Evolutionary conservation across 2,888 invertebrate species (phyloP).

Genomic region (Diabrotica balteata): DNA sequence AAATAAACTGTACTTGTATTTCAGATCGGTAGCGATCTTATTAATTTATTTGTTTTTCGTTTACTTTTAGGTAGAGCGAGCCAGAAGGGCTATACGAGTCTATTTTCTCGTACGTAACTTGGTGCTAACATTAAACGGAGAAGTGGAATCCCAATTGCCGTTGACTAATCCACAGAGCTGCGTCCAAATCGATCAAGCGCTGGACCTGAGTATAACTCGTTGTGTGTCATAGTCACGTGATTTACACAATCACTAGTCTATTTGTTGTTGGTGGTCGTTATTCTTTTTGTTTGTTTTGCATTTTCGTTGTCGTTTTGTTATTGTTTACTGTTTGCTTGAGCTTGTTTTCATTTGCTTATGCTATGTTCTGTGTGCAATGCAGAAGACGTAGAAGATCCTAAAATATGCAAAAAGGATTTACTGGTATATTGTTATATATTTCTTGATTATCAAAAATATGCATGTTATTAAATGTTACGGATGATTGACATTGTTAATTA

Average conservation of each 20-base stretch:
- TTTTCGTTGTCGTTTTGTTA: slow-evolving; percentile 4
- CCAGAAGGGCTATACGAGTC: slow-evolving; percentile 87
- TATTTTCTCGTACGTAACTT: slow-evolving; percentile 88
- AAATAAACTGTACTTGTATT: no score
- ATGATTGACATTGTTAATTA: no score
- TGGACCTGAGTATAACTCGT: slow-evolving; percentile 86
- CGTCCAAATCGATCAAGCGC: slow-evolving; percentile 91
- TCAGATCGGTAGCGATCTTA: not conserved
- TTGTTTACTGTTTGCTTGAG: no score
- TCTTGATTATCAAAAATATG: no score
- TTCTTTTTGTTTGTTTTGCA: slow-evolving; percentile 10
- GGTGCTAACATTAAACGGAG: slow-evolving; percentile 80
- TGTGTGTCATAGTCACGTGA: slow-evolving; percentile 58
- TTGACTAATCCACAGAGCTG: slow-evolving; percentile 86
- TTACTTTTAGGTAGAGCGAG: slow-evolving; percentile 77
- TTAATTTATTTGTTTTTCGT: not conserved
- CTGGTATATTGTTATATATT: no score
- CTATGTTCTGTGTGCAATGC: no score
- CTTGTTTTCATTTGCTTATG: no score
- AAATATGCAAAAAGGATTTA: no score
- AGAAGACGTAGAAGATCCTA: no score
- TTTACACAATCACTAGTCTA: slow-evolving; percentile 53
- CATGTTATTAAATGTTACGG: no score
- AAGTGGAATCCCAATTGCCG: slow-evolving; percentile 86
- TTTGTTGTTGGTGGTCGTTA: slow-evolving; percentile 24